Conservation (phyloP, 2,113 vertebrate genomes). For the Elephantulus edwardii region DNA sequence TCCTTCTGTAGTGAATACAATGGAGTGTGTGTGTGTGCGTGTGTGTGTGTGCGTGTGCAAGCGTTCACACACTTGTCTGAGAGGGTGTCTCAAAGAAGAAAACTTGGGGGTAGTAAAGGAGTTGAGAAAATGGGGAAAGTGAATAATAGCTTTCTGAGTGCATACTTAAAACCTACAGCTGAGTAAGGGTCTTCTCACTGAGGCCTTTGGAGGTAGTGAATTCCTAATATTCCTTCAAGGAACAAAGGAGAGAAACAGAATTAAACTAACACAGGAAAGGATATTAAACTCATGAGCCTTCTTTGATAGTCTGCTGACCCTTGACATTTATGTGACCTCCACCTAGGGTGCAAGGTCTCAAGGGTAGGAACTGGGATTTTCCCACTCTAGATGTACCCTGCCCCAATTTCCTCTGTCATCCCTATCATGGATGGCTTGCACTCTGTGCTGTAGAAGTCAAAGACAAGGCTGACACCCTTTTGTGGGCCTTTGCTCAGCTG, state of each 20-base stretch:
- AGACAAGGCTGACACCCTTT: neutral
- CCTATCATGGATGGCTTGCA: neutral
- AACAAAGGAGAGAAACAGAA: constrained; percentile 38
- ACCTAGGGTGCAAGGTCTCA: neutral
- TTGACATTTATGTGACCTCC: constrained; percentile 27
- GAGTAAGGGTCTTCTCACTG: constrained; percentile 14
- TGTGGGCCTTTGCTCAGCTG: neutral
- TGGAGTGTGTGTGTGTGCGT: neutral
- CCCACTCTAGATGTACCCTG: neutral
- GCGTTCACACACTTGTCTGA: too few species aligned
- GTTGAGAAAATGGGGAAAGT: neutral
- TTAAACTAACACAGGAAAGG: constrained; percentile 27
- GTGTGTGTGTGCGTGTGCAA: neutral
- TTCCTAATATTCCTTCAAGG: constrained; percentile 51
- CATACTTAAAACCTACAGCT: neutral
- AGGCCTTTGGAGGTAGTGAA: neutral
- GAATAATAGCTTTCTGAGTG: neutral
- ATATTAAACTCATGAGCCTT: neutral
- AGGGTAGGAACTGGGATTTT: neutral
- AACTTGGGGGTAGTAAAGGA: too few species aligned
- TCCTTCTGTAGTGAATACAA: neutral
- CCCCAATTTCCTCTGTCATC: neutral
- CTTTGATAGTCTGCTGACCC: constrained; percentile 24
- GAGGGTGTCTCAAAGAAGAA: neutral
- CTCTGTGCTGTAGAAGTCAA: constrained; percentile 2